phyloP scores from a whole-genome alignment of 2,888 invertebrate genomes.

The Drosophila demipolita region DNA sequence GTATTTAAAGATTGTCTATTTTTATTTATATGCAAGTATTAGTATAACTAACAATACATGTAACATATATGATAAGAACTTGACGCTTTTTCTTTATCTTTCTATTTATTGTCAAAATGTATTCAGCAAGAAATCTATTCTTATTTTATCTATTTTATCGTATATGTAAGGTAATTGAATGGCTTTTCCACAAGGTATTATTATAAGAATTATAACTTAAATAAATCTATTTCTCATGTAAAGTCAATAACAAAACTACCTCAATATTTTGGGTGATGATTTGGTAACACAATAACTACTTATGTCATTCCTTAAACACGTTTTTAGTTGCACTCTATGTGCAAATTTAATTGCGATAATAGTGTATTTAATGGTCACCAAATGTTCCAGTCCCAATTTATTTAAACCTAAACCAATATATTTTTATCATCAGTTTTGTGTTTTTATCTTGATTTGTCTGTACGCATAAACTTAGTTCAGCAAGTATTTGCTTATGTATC shows the following conservation, averaged over 20 bases:
- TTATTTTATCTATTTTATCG: background rate
- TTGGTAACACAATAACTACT: background rate
- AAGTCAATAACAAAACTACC: background rate
- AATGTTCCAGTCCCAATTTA: background rate
- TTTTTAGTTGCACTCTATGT: background rate
- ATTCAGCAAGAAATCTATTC: background rate
- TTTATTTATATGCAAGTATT: background rate
- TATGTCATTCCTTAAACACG: background rate
- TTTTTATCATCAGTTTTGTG: background rate
- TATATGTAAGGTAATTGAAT: background rate
- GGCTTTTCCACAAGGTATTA: background rate
- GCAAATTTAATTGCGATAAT: background rate
- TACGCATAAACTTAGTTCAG: slow-evolving; percentile 37
- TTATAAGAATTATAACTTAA: accelerated
- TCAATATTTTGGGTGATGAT: background rate
- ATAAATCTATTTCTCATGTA: background rate
- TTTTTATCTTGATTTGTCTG: slow-evolving; percentile 1
- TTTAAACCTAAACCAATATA: background rate
- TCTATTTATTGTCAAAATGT: background rate
- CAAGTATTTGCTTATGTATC: slow-evolving; percentile 2
- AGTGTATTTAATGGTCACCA: background rate
- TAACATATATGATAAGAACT: no score
- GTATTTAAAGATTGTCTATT: background rate
- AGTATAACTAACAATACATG: background rate
- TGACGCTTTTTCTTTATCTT: background rate